A percentile compares a stretch with the other conserved stretches of the same genome.
Evolutionary conservation across 2,797 vertebrate genomes (phyloP).

Genomic region (Orestias chungarensis): DNA sequence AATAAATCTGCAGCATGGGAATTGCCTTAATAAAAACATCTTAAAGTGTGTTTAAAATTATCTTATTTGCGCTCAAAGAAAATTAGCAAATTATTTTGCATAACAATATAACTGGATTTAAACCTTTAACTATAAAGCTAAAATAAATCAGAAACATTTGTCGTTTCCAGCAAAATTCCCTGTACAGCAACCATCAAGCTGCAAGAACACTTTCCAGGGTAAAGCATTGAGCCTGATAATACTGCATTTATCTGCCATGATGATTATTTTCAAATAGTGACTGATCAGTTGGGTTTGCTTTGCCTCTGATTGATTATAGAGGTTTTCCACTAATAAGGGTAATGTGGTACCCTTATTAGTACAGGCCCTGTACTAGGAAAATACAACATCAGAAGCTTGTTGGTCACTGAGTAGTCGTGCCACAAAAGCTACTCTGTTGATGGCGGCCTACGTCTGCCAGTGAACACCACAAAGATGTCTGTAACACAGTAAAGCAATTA

Average conservation of each 20-base stretch:
- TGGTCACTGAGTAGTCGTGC: no score
- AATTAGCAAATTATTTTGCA: conserved; percentile 37
- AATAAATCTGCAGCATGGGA: background rate
- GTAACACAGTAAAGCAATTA: no score
- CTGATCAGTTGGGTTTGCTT: no score
- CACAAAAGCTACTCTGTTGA: no score
- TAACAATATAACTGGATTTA: conserved; percentile 26
- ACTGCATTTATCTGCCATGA: conserved; percentile 59
- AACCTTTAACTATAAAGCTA: conserved; percentile 43
- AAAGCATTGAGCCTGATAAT: conserved; percentile 29
- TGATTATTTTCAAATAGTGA: no score
- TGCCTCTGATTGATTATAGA: no score
- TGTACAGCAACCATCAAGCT: conserved; percentile 41
- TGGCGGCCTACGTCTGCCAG: no score
- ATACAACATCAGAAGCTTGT: no score
- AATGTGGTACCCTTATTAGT: no score
- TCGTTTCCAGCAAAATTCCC: conserved; percentile 35
- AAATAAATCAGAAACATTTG: conserved; percentile 47
- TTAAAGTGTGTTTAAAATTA: conserved; percentile 9
- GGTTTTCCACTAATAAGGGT: no score
- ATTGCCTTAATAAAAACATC: background rate
- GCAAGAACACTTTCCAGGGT: conserved; percentile 35
- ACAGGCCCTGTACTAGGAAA: no score
- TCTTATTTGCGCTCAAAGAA: conserved; percentile 30
- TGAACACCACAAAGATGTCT: no score